phyloP scores from a whole-genome alignment of 2,113 vertebrate species.

The Cisticola juncidis region DNA sequence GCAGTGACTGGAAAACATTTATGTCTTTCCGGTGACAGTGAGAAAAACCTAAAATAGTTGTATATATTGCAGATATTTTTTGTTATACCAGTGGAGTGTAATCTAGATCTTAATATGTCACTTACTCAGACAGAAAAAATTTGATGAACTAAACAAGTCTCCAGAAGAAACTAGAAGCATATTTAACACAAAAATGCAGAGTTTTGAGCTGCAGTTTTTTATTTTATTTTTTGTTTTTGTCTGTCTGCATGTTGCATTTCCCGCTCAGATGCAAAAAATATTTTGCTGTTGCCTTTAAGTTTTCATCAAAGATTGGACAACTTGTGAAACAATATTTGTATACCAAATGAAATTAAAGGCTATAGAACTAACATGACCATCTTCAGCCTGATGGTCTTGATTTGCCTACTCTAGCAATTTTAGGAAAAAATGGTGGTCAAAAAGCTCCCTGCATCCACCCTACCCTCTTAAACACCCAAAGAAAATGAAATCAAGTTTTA shows the following conservation, averaged over 20 bases:
- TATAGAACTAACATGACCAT: not conserved
- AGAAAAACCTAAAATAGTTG: not conserved
- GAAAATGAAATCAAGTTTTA: not conserved
- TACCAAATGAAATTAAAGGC: not conserved
- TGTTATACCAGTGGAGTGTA: rapidly evolving
- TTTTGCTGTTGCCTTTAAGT: not conserved
- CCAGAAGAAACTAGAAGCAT: not conserved
- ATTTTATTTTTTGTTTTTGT: not conserved
- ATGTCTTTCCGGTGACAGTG: not conserved
- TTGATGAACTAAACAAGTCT: not conserved
- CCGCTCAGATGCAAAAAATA: not conserved
- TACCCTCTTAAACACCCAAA: not conserved
- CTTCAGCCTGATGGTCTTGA: not conserved
- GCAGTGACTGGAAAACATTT: not conserved
- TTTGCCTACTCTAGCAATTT: not conserved
- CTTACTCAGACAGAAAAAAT: not conserved
- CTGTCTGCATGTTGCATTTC: not conserved
- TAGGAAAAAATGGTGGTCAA: not conserved
- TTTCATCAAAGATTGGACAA: not conserved
- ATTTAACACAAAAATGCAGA: not conserved
- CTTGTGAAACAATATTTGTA: not conserved
- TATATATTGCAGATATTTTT: not conserved
- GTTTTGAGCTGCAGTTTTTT: not conserved
- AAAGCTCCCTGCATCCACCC: rapidly evolving
- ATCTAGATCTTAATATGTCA: not conserved